Evolutionary conservation across 1,140 invertebrate genomes (phyloP).

Genomic region (Holotrichia oblita): DNA sequence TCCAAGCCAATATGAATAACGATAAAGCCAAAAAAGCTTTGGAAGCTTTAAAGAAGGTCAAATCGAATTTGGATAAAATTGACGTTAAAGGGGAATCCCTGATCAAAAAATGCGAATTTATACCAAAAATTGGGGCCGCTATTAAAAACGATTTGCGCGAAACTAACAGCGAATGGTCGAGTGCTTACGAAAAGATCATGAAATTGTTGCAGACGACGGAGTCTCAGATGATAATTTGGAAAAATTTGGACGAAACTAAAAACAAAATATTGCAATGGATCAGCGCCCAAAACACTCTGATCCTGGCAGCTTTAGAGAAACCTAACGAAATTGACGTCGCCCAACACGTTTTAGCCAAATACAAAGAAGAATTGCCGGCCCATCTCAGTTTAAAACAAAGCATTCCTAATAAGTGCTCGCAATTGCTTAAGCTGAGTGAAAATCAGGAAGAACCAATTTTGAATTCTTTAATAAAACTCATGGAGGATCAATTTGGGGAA

Average conservation of each 20-base stretch:
- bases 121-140: slow-evolving; percentile 77
- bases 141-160: slow-evolving; percentile 72
- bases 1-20: slow-evolving; percentile 69
- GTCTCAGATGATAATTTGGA: slow-evolving; percentile 89
- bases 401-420: slow-evolving; percentile 80
- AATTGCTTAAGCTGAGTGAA: slow-evolving; percentile 82
- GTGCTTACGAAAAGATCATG: slow-evolving; percentile 73
- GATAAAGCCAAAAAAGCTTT: slow-evolving; percentile 80
- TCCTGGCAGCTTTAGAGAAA: slow-evolving; percentile 78
- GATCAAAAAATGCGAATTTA: slow-evolving; percentile 75
- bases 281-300: slow-evolving; percentile 77
- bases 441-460: slow-evolving; percentile 75
- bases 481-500: slow-evolving; percentile 82
- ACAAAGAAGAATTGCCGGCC: slow-evolving; percentile 84
- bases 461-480: slow-evolving; percentile 71
- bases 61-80: slow-evolving; percentile 78
- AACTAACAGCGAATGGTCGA: slow-evolving; percentile 78
- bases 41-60: slow-evolving; percentile 78
- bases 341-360: slow-evolving; percentile 80
- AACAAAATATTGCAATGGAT: slow-evolving; percentile 87
- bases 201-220: slow-evolving; percentile 82
- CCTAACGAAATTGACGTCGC: slow-evolving; percentile 82
- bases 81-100: slow-evolving; percentile 77
- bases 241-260: slow-evolving; percentile 87
- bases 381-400: slow-evolving; percentile 79